Conservation (phyloP, 2,888 invertebrate species). For the Eretmocerus hayati region DNA sequence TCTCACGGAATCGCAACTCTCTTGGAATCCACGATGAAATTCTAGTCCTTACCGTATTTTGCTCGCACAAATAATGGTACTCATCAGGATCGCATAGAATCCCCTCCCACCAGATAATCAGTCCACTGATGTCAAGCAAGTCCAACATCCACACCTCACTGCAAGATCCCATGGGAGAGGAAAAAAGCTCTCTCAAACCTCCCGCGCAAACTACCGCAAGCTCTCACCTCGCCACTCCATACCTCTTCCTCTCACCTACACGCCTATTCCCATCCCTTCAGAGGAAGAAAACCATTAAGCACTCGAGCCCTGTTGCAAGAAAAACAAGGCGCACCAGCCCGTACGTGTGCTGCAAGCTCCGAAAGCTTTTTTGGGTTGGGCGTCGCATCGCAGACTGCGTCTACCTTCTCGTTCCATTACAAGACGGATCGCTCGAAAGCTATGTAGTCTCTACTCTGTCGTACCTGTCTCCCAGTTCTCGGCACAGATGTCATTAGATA, state of each 20-base stretch:
- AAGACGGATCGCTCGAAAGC: slow-evolving; percentile 23
- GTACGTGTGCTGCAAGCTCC: slow-evolving; percentile 9
- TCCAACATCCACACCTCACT: no score
- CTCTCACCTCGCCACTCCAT: background rate
- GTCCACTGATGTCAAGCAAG: no score
- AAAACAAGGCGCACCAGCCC: slow-evolving; percentile 19
- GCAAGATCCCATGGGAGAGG: background rate
- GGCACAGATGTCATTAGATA: slow-evolving; percentile 19
- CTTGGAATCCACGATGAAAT: no score
- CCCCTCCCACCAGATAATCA: no score
- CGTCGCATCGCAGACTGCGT: background rate
- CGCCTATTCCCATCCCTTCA: no score
- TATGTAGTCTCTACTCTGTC: no score
- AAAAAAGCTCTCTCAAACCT: background rate
- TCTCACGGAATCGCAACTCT: no score
- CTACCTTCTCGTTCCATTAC: slow-evolving; percentile 12
- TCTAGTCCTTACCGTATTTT: no score
- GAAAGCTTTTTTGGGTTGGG: background rate
- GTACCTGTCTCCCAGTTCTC: background rate
- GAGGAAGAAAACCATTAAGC: slow-evolving; percentile 35
- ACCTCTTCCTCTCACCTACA: background rate
- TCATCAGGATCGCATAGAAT: no score
- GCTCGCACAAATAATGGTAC: no score
- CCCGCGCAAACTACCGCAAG: slow-evolving; percentile 15
- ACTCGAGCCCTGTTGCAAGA: slow-evolving; percentile 30